phyloP scores from a whole-genome alignment of 2,797 vertebrate genomes.

The Crocidura indochinensis region DNA sequence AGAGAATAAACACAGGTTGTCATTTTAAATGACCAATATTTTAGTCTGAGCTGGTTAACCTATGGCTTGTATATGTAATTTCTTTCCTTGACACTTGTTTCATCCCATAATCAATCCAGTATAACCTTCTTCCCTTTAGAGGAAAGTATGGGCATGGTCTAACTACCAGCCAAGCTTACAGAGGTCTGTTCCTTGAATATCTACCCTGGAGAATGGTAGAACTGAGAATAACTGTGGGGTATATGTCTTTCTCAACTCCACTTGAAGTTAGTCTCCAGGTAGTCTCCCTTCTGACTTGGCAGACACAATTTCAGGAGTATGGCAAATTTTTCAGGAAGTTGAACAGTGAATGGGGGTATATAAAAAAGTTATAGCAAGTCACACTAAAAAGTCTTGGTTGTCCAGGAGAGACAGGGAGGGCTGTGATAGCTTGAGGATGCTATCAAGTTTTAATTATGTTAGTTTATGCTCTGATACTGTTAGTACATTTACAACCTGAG shows the following conservation, averaged over 20 bases:
- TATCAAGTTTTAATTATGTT: neutral
- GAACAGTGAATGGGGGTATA: neutral
- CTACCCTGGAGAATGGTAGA: neutral
- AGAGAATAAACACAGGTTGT: conserved; percentile 48
- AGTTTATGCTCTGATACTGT: neutral
- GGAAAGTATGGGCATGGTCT: neutral
- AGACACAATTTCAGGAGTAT: neutral
- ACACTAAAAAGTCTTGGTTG: neutral
- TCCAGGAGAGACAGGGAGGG: neutral
- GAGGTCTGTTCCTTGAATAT: neutral
- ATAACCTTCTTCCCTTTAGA: neutral
- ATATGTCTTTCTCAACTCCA: neutral
- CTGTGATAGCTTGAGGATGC: neutral
- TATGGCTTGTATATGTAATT: neutral
- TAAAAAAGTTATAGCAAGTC: neutral
- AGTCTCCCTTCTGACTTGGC: neutral
- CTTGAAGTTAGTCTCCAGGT: neutral
- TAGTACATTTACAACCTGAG: neutral
- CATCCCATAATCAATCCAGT: neutral
- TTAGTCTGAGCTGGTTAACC: neutral
- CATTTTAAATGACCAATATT: neutral
- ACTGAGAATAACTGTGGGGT: neutral
- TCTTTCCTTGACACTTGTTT: neutral
- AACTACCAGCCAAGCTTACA: neutral
- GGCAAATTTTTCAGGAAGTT: neutral